Conservation (phyloP, 2,797 vertebrate genomes). For the Myripristis murdjan region DNA sequence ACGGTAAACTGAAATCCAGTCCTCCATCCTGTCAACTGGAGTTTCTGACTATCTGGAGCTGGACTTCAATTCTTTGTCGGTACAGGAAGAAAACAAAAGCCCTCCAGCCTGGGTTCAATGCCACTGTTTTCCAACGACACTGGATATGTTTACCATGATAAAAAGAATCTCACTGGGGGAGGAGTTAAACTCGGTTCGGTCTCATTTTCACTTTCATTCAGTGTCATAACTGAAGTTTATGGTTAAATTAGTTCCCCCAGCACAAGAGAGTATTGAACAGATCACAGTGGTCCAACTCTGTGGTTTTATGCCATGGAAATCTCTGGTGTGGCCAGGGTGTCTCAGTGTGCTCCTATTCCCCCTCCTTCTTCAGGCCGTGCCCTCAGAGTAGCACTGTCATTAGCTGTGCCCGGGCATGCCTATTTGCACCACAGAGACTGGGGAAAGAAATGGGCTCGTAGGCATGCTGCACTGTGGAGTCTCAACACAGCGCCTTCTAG, state of each 20-base stretch:
- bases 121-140: constrained; percentile 10
- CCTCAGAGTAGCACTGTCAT: constrained; percentile 55
- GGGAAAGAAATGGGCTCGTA: constrained; percentile 40
- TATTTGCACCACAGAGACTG: constrained; percentile 43
- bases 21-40: too few species aligned
- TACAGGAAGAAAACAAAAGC: constrained; percentile 2
- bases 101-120: background rate
- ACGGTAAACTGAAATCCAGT: background rate
- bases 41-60: background rate
- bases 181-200: background rate
- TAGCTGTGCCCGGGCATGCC: constrained; percentile 68
- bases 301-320: constrained; percentile 31
- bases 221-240: constrained; percentile 10
- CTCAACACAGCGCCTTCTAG: constrained; percentile 41
- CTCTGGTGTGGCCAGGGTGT: constrained; percentile 20
- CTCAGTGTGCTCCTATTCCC: constrained; percentile 35
- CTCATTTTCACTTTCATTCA: constrained; percentile 11
- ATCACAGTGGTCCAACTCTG: background rate
- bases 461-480: constrained; percentile 35
- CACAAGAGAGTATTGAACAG: background rate
- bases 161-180: constrained; percentile 1
- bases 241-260: constrained; percentile 13
- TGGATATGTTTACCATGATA: constrained; percentile 10
- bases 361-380: constrained; percentile 41
- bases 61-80: constrained; percentile 15